A percentile compares a stretch with the other conserved stretches of the same genome.
These are phyloP conservation scores for Penelope pileata DNA, from an alignment of 2,113 vertebrate species.

Conservation along the genomic window DNA sequence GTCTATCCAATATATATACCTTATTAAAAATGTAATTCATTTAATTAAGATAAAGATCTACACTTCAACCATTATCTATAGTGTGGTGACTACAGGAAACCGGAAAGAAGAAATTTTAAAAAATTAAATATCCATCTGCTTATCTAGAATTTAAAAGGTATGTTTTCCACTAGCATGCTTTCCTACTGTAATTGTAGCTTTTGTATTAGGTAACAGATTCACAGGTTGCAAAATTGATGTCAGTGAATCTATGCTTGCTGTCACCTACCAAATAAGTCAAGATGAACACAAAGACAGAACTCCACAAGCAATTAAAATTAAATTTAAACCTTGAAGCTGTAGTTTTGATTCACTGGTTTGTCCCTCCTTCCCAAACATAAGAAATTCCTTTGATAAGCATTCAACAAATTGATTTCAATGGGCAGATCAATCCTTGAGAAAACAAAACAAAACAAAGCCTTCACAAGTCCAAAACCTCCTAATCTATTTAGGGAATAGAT, in stretches of 20 bases:
- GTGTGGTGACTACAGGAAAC: background rate
- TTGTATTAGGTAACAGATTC: background rate
- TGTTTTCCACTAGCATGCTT: background rate
- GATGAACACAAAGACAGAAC: background rate
- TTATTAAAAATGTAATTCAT: background rate
- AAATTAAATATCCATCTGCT: background rate
- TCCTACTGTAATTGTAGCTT: background rate
- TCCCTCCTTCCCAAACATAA: background rate
- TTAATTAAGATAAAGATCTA: background rate
- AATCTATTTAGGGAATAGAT: background rate
- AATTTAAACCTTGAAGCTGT: background rate
- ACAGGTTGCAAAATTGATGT: background rate
- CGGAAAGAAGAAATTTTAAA: background rate
- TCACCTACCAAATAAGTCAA: background rate
- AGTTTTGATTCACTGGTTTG: background rate
- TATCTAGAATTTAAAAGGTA: background rate
- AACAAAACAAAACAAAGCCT: background rate
- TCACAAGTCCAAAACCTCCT: background rate
- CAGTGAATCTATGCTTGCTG: background rate
- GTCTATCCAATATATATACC: background rate
- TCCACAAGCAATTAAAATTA: background rate
- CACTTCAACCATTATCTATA: background rate
- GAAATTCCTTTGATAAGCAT: background rate
- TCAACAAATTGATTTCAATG: background rate
- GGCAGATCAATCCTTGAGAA: background rate